These are phyloP conservation scores for Anthopleura xanthogrammica DNA, from an alignment of 92 coral and sea anemone genomes.

Conservation along the genomic window DNA sequence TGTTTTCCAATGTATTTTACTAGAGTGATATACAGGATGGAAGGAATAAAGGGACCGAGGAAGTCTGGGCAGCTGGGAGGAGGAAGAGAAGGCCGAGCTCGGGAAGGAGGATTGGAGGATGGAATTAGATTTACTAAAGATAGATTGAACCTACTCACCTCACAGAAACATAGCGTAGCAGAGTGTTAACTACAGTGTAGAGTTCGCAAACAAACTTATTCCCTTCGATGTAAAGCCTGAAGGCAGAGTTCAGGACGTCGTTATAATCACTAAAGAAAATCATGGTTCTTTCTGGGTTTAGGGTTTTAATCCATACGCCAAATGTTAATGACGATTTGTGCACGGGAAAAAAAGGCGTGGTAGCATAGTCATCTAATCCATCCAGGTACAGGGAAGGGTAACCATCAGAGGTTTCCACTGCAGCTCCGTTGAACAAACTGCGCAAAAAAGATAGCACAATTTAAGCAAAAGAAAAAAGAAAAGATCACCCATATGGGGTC, in stretches of 20 bases:
- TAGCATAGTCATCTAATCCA: not conserved
- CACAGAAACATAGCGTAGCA: not conserved
- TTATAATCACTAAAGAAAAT: not conserved
- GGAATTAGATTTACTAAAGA: too few species aligned
- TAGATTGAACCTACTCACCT: not conserved
- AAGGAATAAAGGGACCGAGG: too few species aligned
- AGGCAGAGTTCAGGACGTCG: not conserved
- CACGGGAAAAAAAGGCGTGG: not conserved
- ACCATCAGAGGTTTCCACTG: not conserved
- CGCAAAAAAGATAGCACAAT: not conserved
- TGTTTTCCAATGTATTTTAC: too few species aligned
- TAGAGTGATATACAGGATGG: too few species aligned
- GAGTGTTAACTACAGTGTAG: not conserved
- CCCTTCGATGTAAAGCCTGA: not conserved
- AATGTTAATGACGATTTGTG: not conserved
- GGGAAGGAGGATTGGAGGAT: too few species aligned
- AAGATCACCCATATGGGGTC: too few species aligned
- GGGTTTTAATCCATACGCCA: constrained; percentile 5
- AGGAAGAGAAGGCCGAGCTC: too few species aligned
- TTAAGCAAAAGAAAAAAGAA: too few species aligned
- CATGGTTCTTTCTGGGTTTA: constrained; percentile 3
- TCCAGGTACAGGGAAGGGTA: not conserved
- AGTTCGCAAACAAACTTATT: not conserved
- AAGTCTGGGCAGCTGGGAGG: too few species aligned
- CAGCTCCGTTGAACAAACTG: not conserved